These are phyloP conservation scores for Colletes latitarsis DNA, from an alignment of 1,140 invertebrate species.

Conservation along the genomic window DNA sequence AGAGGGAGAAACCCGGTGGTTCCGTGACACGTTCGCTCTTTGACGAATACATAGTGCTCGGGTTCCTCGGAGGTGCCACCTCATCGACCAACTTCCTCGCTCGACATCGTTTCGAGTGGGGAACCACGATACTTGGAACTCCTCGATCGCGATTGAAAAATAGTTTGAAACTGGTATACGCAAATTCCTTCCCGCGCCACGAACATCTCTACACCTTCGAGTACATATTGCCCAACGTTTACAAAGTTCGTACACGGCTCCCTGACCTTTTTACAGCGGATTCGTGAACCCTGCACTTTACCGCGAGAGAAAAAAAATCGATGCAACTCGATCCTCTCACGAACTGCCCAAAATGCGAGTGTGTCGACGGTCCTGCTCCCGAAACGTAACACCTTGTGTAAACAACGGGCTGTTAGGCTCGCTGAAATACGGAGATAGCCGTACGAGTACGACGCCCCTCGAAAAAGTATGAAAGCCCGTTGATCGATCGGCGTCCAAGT, in stretches of 20 bases:
- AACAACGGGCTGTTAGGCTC: background rate
- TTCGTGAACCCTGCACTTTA: background rate
- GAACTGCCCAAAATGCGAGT: too few relatives aligned
- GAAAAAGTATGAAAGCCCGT: background rate
- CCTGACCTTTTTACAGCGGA: background rate
- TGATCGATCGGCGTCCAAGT: background rate
- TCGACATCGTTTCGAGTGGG: background rate
- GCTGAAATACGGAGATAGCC: constrained; percentile 16
- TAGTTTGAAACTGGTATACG: constrained; percentile 1
- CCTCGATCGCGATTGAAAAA: background rate
- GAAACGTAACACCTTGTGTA: background rate
- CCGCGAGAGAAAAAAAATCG: too few relatives aligned
- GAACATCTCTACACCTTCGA: background rate
- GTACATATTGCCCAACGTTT: background rate
- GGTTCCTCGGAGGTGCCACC: background rate
- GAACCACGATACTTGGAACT: constrained; percentile 4
- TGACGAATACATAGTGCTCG: background rate
- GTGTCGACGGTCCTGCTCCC: too few relatives aligned
- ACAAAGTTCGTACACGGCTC: background rate
- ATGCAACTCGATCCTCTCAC: too few relatives aligned
- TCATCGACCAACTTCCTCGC: background rate
- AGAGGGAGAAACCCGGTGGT: background rate
- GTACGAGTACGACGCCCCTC: background rate
- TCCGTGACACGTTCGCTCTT: background rate
- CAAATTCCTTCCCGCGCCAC: background rate